Evolutionary conservation across 1,140 invertebrate genomes (phyloP).

Genomic region (Alviniconcha marisindica): DNA sequence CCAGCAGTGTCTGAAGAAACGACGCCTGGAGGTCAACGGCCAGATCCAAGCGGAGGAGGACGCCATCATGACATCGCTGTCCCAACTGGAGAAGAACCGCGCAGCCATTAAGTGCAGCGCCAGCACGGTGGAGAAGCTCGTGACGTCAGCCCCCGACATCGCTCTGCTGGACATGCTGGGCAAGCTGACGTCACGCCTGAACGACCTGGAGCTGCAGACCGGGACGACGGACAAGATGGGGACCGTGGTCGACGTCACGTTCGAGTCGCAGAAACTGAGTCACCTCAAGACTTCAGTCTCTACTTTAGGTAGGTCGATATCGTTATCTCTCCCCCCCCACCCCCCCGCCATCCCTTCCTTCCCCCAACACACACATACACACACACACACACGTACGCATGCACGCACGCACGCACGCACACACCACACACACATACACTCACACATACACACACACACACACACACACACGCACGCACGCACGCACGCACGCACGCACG

Average conservation of each 20-base stretch:
- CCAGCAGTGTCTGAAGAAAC: background rate
- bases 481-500: background rate
- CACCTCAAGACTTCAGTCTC: background rate
- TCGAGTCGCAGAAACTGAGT: background rate
- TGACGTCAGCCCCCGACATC: background rate
- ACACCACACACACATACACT: too few species aligned
- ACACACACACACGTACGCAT: background rate
- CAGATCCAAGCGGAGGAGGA: background rate
- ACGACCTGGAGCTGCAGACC: background rate
- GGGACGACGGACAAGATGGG: background rate
- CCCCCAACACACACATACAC: background rate
- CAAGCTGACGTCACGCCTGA: background rate
- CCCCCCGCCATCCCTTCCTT: too few species aligned
- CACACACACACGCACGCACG: too few species aligned
- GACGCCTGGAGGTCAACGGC: background rate
- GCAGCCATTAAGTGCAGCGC: background rate
- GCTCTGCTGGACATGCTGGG: conserved; percentile 2
- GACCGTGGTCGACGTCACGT: background rate
- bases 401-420: background rate
- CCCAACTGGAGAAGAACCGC: background rate
- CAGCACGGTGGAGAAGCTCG: background rate
- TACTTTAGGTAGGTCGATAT: background rate
- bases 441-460: too few species aligned
- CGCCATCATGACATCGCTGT: background rate
- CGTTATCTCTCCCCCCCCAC: too few species aligned